phyloP scores from a whole-genome alignment of 2,888 invertebrate species.

The Drosophila demipolita region DNA sequence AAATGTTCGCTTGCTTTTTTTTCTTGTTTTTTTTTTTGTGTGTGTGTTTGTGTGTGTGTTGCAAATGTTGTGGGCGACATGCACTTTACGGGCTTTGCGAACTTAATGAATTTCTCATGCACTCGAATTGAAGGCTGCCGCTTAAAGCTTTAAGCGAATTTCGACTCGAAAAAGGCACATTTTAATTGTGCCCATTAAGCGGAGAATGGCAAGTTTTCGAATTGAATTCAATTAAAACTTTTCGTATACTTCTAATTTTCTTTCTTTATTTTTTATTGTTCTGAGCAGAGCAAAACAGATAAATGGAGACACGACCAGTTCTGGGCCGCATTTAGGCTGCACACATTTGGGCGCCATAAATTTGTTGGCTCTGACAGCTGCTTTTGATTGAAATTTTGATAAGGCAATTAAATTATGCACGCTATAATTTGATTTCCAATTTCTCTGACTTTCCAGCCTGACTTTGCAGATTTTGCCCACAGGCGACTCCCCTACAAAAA shows the following conservation, averaged over 20 bases:
- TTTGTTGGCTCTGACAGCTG: conserved; percentile 55
- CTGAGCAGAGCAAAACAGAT: neutral
- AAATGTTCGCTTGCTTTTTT: conserved; percentile 41
- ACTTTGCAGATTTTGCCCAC: neutral
- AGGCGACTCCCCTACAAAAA: conserved; percentile 8
- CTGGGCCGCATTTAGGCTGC: conserved; percentile 27
- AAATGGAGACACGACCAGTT: neutral
- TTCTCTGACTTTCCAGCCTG: conserved; percentile 40
- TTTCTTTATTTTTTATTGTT: conserved; percentile 1
- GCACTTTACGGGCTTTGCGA: conserved; percentile 59
- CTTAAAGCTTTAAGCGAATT: conserved; percentile 56
- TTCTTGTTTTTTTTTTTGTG: neutral
- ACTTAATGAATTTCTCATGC: conserved; percentile 72
- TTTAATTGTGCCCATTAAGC: conserved; percentile 67
- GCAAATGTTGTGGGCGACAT: conserved; percentile 23
- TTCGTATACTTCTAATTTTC: conserved; percentile 32
- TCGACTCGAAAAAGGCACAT: conserved; percentile 41
- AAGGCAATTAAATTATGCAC: conserved; percentile 75
- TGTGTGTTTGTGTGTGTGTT: conserved; percentile 1
- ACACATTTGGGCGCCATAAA: conserved; percentile 28
- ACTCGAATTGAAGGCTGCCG: conserved; percentile 34
- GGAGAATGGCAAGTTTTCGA: conserved; percentile 46
- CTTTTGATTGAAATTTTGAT: conserved; percentile 71
- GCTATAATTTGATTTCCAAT: conserved; percentile 68
- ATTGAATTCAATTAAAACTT: conserved; percentile 78